Base-by-base conservation (phyloP, 2,888 invertebrate genomes). In the Caenorhabditis sp. region DNA sequence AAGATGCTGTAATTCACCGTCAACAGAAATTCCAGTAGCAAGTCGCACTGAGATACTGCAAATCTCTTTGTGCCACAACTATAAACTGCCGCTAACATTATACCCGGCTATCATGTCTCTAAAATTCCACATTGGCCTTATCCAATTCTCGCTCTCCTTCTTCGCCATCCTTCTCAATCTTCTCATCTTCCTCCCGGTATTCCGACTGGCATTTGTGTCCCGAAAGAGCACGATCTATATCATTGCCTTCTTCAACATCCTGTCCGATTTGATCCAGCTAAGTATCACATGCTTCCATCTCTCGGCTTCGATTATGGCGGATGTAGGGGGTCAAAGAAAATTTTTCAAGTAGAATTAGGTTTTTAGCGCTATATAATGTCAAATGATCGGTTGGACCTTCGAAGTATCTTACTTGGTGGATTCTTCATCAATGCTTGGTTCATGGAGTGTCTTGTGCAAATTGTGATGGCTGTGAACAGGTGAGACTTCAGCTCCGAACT, bases 401-500 rank as follows among this genome's bases (percentile, higher is more conserved):
- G 56, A 11, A 58, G 40, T 9, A 35, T 77, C 1, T 8, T 76
- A 0, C 32, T 82, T n/a, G 67, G 77, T 9, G 55, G 32, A 9
- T 15, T 82, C 0, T 82, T 82, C 35, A 72, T 82, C 26, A 53
- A 60, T 40, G 70, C 61, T 11, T 82, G 82, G 82, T 77, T 68
- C 26, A 62, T 77, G 67, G 70, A 70, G 13, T 70, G 71, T 53
- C 68, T 82, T 1, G 61, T 71, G 1, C 82, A 82, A 15, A 68
- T 78, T 51, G 64, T 78, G 28, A 71, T 79, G 56, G 70, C 76
- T 15, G 67, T 70, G 1, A 78, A 70, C 13, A 24, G 76, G 71
- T 67, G 44, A n/a, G 32, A 53, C 24, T 9, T 9, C n/a, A n/a
- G n/a, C 32, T 32, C 32, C 9, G 32, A 32, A 51, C 13, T 32